Conservation (phyloP, 2,113 vertebrate genomes). For the Elanoides forficatus region DNA sequence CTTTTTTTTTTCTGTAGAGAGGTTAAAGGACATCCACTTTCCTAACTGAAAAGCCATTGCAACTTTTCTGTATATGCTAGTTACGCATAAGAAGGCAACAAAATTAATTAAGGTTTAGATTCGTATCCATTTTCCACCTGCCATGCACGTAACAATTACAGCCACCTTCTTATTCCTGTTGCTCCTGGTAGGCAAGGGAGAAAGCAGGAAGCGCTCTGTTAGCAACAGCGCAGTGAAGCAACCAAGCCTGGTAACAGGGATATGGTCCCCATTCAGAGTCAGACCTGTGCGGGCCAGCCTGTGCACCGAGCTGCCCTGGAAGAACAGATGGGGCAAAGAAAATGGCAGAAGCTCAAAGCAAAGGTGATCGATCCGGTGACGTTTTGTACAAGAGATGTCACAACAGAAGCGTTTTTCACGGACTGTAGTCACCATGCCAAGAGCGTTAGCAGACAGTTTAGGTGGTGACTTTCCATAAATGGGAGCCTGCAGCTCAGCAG, state of each 20-base stretch:
- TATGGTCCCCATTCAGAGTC: fast-evolving
- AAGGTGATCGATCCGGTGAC: fast-evolving
- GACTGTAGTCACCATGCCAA: background rate
- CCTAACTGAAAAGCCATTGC: background rate
- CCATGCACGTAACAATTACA: background rate
- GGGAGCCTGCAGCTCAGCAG: background rate
- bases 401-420: fast-evolving
- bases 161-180: fast-evolving
- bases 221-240: background rate
- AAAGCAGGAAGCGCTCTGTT: background rate
- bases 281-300: fast-evolving
- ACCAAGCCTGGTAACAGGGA: too few relatives aligned
- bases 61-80: background rate
- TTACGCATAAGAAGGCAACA: background rate
- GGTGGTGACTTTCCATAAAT: background rate
- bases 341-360: background rate
- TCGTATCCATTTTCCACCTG: background rate
- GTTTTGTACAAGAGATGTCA: background rate
- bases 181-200: background rate
- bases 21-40: background rate
- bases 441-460: fast-evolving
- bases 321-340: background rate
- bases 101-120: background rate
- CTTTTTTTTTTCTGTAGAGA: background rate
- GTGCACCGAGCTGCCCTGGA: background rate